These are phyloP conservation scores for Scaptomyza polygonia DNA, from an alignment of 2,888 invertebrate genomes.

Conservation along the genomic window DNA sequence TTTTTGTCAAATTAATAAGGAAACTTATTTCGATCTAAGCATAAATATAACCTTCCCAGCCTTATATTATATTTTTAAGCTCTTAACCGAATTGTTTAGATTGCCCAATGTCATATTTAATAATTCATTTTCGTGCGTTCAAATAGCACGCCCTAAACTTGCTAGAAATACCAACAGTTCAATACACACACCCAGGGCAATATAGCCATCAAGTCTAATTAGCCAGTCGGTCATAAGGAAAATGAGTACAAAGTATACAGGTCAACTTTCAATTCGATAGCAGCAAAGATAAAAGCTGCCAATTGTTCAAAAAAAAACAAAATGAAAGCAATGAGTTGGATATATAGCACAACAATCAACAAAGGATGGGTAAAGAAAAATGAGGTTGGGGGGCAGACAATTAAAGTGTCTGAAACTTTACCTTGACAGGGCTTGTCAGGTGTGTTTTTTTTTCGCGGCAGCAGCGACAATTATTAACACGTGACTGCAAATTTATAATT, in stretches of 20 bases:
- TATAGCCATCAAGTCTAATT: slow-evolving; percentile 36
- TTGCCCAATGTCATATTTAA: neutral
- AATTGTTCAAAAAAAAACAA: slow-evolving; percentile 10
- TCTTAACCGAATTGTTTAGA: neutral
- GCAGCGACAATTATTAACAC: slow-evolving; percentile 66
- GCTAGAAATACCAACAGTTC: slow-evolving; percentile 1
- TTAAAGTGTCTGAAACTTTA: slow-evolving; percentile 25
- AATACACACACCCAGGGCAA: slow-evolving; percentile 22
- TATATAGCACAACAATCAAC: neutral
- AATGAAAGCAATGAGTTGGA: neutral
- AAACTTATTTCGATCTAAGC: no score
- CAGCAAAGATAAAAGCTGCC: slow-evolving; percentile 32
- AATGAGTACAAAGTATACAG: slow-evolving; percentile 7
- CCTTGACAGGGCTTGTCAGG: slow-evolving; percentile 38
- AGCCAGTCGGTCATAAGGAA: slow-evolving; percentile 13
- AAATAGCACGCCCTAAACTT: slow-evolving; percentile 19
- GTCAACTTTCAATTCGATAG: slow-evolving; percentile 9
- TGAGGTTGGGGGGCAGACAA: slow-evolving; percentile 9
- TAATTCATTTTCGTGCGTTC: neutral
- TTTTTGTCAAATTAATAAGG: no score
- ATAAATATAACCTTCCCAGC: no score
- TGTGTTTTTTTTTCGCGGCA: slow-evolving; percentile 34
- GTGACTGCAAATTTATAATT: slow-evolving; percentile 74
- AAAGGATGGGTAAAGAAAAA: neutral
- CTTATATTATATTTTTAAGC: neutral